A percentile compares a stretch with the other conserved stretches of the same genome.
Conservation (phyloP, 2,888 invertebrate genomes). For the Agrilus cyanescens region DNA sequence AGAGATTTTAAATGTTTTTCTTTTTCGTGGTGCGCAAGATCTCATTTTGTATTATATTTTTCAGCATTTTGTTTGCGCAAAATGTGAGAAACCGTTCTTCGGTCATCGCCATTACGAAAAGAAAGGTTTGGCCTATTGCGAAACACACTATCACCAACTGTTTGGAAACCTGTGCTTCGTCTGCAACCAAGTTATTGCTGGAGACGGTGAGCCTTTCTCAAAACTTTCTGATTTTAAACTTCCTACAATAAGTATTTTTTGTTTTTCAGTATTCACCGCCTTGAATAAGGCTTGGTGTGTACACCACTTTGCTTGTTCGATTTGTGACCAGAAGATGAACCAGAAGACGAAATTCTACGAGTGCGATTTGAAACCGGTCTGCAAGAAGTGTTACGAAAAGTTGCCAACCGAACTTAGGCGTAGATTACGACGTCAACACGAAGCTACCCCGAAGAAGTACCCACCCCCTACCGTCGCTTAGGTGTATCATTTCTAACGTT, state of each 20-base stretch:
- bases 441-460: constrained; percentile 53
- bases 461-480: too few species aligned
- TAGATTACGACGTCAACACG: constrained; percentile 79
- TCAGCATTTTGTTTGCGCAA: constrained; percentile 97
- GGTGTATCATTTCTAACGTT: too few species aligned
- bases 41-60: constrained; percentile 24
- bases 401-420: constrained; percentile 90
- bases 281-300: constrained; percentile 99
- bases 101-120: constrained; percentile 98
- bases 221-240: neutral
- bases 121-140: constrained; percentile 97
- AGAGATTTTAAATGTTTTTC: too few species aligned
- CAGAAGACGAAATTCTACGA: constrained; percentile 98
- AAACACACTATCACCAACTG: constrained; percentile 96
- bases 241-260: constrained; percentile 2
- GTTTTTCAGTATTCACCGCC: constrained; percentile 80
- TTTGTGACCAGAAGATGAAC: constrained; percentile 92
- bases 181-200: constrained; percentile 95
- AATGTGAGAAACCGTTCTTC: constrained; percentile 98
- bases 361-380: constrained; percentile 95
- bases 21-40: neutral
- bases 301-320: constrained; percentile 94
- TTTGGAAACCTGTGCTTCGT: constrained; percentile 98
- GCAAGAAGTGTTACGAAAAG: constrained; percentile 96
- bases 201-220: constrained; percentile 65